Percentiles rank a stretch among this genome's conserved stretches.
Evolutionary conservation across 2,797 vertebrate species (phyloP).

Genomic region (Chlorospingus flavigularis): DNA sequence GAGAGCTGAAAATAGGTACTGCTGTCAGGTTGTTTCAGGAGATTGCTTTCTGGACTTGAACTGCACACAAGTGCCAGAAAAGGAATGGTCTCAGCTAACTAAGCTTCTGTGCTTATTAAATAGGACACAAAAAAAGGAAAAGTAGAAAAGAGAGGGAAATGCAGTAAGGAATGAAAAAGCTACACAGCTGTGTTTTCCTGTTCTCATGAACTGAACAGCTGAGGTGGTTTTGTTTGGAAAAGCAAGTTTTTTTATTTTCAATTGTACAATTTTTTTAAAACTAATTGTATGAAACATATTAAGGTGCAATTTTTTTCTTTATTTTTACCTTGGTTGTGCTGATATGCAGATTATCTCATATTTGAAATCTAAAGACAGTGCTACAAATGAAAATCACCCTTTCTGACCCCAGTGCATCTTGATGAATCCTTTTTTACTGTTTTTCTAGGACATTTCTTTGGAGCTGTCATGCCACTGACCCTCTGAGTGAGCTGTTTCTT

Average conservation of each 20-base stretch:
- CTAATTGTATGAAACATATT: neutral
- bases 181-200: neutral
- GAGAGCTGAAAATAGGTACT: neutral
- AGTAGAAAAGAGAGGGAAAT: neutral
- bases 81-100: neutral
- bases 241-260: neutral
- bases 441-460: neutral
- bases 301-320: neutral
- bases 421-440: neutral
- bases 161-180: neutral
- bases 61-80: neutral
- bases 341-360: neutral
- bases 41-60: neutral
- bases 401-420: neutral
- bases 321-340: neutral
- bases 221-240: neutral
- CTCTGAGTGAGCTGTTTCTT: neutral
- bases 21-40: neutral
- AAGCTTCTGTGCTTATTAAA: neutral
- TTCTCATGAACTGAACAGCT: neutral
- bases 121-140: neutral
- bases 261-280: neutral
- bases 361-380: neutral
- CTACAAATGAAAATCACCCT: neutral
- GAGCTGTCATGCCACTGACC: neutral